These are phyloP conservation scores for Bombus consobrinus DNA, from an alignment of 1,140 invertebrate genomes.

Conservation along the genomic window DNA sequence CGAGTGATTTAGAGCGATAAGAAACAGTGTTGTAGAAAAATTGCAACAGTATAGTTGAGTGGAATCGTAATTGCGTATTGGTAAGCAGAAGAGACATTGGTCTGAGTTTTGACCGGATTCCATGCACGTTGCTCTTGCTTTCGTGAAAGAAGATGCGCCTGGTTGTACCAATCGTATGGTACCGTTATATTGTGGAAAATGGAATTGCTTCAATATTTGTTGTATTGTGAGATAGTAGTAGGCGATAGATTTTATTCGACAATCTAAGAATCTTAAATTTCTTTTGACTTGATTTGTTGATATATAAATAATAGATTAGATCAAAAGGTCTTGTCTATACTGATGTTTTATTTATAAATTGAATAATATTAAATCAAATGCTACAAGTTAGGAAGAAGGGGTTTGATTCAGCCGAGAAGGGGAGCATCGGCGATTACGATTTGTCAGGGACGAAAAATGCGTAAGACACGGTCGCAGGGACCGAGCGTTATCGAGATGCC, in stretches of 20 bases:
- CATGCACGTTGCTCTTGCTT: slow-evolving; percentile 7
- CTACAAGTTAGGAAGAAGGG: not conserved
- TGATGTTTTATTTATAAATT: not conserved
- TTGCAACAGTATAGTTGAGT: not conserved
- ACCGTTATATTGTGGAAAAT: not conserved
- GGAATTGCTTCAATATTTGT: not conserved
- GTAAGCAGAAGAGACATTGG: not conserved
- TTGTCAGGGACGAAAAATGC: slow-evolving; percentile 49
- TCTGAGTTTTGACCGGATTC: slow-evolving; percentile 9
- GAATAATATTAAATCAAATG: not conserved
- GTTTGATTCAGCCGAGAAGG: not conserved
- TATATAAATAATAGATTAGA: not conserved
- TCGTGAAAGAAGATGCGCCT: not conserved
- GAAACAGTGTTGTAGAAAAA: not conserved
- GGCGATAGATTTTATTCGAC: not conserved
- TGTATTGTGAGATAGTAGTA: not conserved
- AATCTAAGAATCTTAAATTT: not conserved
- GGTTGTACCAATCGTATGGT: not conserved
- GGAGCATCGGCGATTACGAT: slow-evolving; percentile 29
- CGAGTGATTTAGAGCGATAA: not conserved
- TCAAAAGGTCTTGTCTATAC: not conserved
- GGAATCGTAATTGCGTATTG: slow-evolving; percentile 9
- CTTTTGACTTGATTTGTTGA: not conserved
- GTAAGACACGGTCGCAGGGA: slow-evolving; percentile 29
- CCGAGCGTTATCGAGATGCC: slow-evolving; percentile 38